Evolutionary conservation across 2,888 invertebrate species (phyloP).

Genomic region (Drosophila suboccidentalis): DNA sequence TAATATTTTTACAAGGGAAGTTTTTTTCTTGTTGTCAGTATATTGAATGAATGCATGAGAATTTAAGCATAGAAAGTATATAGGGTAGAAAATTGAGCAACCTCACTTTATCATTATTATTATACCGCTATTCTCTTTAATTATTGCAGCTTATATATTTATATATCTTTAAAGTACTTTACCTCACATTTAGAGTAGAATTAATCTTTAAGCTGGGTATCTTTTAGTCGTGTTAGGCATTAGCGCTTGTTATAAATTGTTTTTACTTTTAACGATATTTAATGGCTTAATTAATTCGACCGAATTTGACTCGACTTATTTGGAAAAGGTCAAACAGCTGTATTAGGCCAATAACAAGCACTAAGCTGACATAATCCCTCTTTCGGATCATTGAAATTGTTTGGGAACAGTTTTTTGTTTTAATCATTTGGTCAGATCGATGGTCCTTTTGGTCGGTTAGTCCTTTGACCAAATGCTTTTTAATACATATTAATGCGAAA

Average conservation of each 20-base stretch:
- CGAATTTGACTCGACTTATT: slow-evolving; percentile 29
- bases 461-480: slow-evolving; percentile 6
- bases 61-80: too few species aligned
- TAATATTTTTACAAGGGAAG: neutral
- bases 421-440: slow-evolving; percentile 22
- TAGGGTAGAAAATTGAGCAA: too few species aligned
- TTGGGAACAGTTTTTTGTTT: slow-evolving; percentile 14
- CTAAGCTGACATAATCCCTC: slow-evolving; percentile 36
- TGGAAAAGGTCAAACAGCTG: slow-evolving; percentile 25
- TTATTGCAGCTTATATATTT: too few species aligned
- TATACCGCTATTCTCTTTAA: neutral
- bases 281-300: slow-evolving; percentile 26
- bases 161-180: too few species aligned
- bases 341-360: slow-evolving; percentile 33
- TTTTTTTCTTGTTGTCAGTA: neutral
- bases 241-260: neutral
- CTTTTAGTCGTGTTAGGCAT: neutral
- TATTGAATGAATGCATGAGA: too few species aligned
- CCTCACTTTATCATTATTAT: too few species aligned
- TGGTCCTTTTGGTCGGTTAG: neutral
- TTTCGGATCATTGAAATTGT: slow-evolving; percentile 26
- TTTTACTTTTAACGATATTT: slow-evolving; percentile 5
- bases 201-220: neutral
- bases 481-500: slow-evolving; percentile 24
- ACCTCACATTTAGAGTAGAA: neutral